Evolutionary conservation across 2,113 vertebrate genomes (phyloP).

Genomic region (Carassius auratus): DNA sequence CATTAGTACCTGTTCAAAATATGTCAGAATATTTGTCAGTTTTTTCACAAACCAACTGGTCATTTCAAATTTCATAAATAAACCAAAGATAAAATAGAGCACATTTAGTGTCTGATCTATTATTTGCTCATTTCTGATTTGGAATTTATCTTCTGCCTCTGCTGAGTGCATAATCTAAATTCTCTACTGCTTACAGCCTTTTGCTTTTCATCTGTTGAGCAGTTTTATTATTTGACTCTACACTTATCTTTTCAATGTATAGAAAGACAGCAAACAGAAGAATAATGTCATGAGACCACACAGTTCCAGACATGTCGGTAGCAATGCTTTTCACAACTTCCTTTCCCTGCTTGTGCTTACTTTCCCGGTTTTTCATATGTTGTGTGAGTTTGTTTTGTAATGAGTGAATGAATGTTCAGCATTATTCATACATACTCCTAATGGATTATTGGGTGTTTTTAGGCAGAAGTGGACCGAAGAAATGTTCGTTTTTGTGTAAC

Average conservation of each 20-base stretch:
- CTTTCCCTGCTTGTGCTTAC: constrained; percentile 17
- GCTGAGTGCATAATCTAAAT: constrained; percentile 25
- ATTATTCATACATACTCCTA: background rate
- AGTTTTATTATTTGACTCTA: background rate
- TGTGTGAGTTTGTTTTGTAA: background rate
- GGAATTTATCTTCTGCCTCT: constrained; percentile 40
- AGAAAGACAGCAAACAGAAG: background rate
- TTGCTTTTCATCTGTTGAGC: constrained; percentile 39
- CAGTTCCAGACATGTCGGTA: background rate
- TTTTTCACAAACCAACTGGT: constrained; percentile 26
- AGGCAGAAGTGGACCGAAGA: constrained; percentile 8
- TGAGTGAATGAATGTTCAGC: background rate
- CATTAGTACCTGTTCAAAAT: constrained; percentile 43
- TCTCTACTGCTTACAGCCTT: constrained; percentile 41
- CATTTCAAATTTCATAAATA: constrained; percentile 52
- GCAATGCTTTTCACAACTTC: constrained; percentile 8
- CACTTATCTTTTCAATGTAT: background rate
- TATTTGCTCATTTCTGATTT: constrained; percentile 42
- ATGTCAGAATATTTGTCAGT: constrained; percentile 30
- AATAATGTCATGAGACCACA: constrained; percentile 15
- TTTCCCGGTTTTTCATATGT: background rate
- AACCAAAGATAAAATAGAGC: constrained; percentile 51
- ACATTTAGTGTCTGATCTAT: constrained; percentile 54
- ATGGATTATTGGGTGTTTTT: background rate
- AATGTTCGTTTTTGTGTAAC: constrained; percentile 60